These are phyloP conservation scores for Helicoverpa assulta DNA, from an alignment of 2,888 invertebrate species.

Conservation along the genomic window DNA sequence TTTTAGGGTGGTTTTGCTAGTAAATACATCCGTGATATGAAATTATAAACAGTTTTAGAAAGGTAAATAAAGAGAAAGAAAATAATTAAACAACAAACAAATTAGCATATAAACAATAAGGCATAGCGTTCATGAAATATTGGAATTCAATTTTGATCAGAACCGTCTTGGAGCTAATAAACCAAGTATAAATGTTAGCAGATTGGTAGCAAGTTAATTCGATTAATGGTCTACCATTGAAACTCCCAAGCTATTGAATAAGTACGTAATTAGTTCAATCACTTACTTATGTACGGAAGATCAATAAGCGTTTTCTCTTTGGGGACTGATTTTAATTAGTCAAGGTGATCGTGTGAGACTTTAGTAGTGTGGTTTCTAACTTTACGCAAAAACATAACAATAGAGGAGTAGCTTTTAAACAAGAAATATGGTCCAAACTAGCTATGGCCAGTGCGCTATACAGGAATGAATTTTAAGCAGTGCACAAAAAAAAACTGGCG, in stretches of 20 bases:
- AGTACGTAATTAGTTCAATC: conserved; percentile 50
- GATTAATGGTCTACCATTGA: conserved; percentile 57
- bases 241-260: conserved; percentile 54
- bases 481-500: too few relatives aligned
- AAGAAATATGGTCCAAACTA: too few relatives aligned
- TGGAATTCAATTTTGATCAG: conserved; percentile 58
- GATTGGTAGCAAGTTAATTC: conserved; percentile 62
- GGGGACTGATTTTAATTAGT: conserved; percentile 2
- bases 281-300: conserved; percentile 33
- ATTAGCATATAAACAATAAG: conserved; percentile 43
- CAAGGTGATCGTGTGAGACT: neutral
- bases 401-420: too few relatives aligned
- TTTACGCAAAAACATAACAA: too few relatives aligned
- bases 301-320: conserved; percentile 23
- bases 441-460: too few relatives aligned
- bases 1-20: neutral
- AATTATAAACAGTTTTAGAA: conserved; percentile 12
- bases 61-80: conserved; percentile 25
- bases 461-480: too few relatives aligned
- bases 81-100: conserved; percentile 29
- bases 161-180: conserved; percentile 54
- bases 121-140: conserved; percentile 41
- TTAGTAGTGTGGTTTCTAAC: too few relatives aligned
- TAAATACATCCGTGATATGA: neutral
- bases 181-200: conserved; percentile 52